A percentile compares a stretch with the other conserved stretches of the same genome.
phyloP scores from a whole-genome alignment of 2,888 invertebrate genomes.

The Helobdella robusta region DNA sequence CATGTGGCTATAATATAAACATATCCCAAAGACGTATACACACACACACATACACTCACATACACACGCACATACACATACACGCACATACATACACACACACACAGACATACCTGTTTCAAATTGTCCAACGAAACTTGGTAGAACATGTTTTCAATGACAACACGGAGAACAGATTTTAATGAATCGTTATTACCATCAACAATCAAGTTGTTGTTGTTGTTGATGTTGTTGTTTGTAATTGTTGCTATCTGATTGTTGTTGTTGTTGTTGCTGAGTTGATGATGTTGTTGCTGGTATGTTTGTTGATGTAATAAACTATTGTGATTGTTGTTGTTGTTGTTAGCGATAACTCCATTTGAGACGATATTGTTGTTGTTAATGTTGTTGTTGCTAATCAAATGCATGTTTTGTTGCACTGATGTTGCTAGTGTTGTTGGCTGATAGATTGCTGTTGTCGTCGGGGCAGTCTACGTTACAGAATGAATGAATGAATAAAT shows the following conservation, averaged over 20 bases:
- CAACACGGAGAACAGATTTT: conserved; percentile 79
- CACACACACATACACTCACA: not conserved
- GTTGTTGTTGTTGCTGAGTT: conserved; percentile 15
- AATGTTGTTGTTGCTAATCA: conserved; percentile 2
- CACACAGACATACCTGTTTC: conserved; percentile 61
- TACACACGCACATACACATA: conserved; percentile 2
- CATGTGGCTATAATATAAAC: no score
- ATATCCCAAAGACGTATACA: not conserved
- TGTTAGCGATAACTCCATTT: not conserved
- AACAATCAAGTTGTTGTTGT: not conserved
- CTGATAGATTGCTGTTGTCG: not conserved
- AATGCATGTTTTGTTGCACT: not conserved
- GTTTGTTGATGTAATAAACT: no score
- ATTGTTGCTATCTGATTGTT: not conserved
- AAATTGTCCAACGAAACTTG: conserved; percentile 94
- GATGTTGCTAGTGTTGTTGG: not conserved
- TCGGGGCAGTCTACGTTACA: not conserved
- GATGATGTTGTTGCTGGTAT: conserved; percentile 2
- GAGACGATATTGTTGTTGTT: not conserved
- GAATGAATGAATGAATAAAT: no score
- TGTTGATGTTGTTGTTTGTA: conserved; percentile 2
- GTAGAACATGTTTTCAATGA: conserved; percentile 96
- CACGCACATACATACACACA: conserved; percentile 3
- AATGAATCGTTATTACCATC: conserved; percentile 40
- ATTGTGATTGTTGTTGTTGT: not conserved